Conservation (phyloP, 2,888 invertebrate genomes). For the Drosophila birchii region DNA sequence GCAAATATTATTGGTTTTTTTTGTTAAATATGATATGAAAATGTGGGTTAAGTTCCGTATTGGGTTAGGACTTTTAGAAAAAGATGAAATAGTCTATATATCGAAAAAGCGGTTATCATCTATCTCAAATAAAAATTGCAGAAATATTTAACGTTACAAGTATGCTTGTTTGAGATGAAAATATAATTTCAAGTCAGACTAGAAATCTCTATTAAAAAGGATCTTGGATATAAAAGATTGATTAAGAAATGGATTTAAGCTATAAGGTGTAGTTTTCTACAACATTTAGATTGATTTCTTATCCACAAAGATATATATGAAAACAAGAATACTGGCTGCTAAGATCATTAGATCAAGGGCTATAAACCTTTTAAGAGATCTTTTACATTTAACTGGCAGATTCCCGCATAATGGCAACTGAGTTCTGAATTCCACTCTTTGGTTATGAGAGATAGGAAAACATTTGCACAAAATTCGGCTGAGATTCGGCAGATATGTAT, state of each 20-base stretch:
- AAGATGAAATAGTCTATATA: background rate
- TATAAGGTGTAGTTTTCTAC: background rate
- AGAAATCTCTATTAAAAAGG: background rate
- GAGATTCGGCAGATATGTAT: slow-evolving; percentile 14
- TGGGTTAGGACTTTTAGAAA: background rate
- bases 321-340: background rate
- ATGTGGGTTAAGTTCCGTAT: background rate
- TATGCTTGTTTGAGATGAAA: background rate
- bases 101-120: too few relatives aligned
- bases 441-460: background rate
- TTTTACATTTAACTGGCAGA: background rate
- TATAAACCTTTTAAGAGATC: background rate
- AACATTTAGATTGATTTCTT: background rate
- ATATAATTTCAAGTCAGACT: background rate
- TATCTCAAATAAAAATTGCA: background rate
- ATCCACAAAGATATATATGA: too few relatives aligned
- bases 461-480: slow-evolving; percentile 2
- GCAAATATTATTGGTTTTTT: background rate
- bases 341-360: background rate
- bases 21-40: too few relatives aligned
- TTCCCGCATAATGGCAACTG: background rate
- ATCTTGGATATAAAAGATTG: background rate
- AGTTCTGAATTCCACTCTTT: background rate
- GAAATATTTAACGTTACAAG: background rate
- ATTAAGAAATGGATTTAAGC: background rate